Evolutionary conservation across 2,888 invertebrate species (phyloP).

Genomic region (Silvanus unidentatus): DNA sequence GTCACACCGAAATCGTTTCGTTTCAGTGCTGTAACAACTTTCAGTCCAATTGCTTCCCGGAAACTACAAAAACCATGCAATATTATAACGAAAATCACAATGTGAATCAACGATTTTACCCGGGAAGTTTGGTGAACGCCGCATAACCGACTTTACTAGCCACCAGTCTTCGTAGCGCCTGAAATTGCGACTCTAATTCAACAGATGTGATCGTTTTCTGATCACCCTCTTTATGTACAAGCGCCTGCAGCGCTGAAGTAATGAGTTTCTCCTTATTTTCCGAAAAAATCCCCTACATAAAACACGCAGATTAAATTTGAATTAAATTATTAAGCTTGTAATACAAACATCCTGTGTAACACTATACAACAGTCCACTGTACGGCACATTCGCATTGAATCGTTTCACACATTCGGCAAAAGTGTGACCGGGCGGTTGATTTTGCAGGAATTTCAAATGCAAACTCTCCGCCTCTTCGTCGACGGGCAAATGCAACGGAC

Average conservation of each 20-base stretch:
- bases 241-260: slow-evolving; percentile 77
- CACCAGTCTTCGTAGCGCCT: slow-evolving; percentile 84
- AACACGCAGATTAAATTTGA: not conserved
- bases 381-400: slow-evolving; percentile 96
- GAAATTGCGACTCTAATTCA: slow-evolving; percentile 92
- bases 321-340: not conserved
- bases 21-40: slow-evolving; percentile 85
- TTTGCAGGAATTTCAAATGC: slow-evolving; percentile 73
- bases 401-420: slow-evolving; percentile 81
- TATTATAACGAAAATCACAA: slow-evolving; percentile 6
- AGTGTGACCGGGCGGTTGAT: slow-evolving; percentile 57
- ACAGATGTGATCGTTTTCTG: slow-evolving; percentile 57
- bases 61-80: slow-evolving; percentile 59
- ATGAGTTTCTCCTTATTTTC: slow-evolving; percentile 98
- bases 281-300: slow-evolving; percentile 83
- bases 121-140: slow-evolving; percentile 83
- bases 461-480: slow-evolving; percentile 96
- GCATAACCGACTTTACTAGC: slow-evolving; percentile 98
- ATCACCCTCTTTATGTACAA: slow-evolving; percentile 68
- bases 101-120: slow-evolving; percentile 52
- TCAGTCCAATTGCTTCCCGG: slow-evolving; percentile 89
- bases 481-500: slow-evolving; percentile 82
- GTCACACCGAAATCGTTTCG: slow-evolving; percentile 84
- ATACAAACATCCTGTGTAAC: slow-evolving; percentile 88
- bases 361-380: slow-evolving; percentile 94